phyloP scores from a whole-genome alignment of 2,797 vertebrate genomes.

The Gymnothorax reevesii region DNA sequence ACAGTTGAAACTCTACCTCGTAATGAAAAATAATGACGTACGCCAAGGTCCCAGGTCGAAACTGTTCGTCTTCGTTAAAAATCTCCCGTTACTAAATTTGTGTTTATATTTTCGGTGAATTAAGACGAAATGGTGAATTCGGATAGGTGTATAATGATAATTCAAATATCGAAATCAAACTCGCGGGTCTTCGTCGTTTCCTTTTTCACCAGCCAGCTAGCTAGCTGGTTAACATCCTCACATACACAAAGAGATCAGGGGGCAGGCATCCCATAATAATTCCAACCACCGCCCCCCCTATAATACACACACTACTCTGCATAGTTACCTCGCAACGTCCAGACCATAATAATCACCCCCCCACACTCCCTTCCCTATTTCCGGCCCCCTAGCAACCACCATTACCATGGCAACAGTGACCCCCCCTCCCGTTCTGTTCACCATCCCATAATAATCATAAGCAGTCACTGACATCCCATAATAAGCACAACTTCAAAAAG shows the following conservation, averaged over 20 bases:
- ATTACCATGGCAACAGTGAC: constrained; percentile 77
- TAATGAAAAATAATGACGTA: constrained; percentile 29
- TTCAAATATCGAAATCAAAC: constrained; percentile 49
- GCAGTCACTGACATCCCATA: constrained; percentile 79
- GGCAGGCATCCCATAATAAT: constrained; percentile 85
- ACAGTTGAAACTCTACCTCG: constrained; percentile 27
- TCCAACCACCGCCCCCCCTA: constrained; percentile 61
- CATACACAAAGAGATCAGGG: constrained; percentile 84
- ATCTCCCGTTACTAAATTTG: background rate
- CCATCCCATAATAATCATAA: constrained; percentile 83
- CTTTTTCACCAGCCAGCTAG: constrained; percentile 72
- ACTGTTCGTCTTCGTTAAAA: constrained; percentile 48
- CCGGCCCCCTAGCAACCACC: constrained; percentile 77
- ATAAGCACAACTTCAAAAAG: constrained; percentile 77
- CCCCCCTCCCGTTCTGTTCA: constrained; percentile 57
- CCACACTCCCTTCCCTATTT: constrained; percentile 73
- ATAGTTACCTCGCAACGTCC: constrained; percentile 88
- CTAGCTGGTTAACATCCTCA: constrained; percentile 78
- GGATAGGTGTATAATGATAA: constrained; percentile 8
- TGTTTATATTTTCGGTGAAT: constrained; percentile 44
- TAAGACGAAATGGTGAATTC: constrained; percentile 53
- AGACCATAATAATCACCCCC: constrained; percentile 84
- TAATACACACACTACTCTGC: constrained; percentile 79
- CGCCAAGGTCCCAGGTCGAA: constrained; percentile 61
- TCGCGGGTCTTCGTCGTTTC: constrained; percentile 69